Conservation (phyloP, 2,888 invertebrate genomes). For the Metallyticus violacea region DNA sequence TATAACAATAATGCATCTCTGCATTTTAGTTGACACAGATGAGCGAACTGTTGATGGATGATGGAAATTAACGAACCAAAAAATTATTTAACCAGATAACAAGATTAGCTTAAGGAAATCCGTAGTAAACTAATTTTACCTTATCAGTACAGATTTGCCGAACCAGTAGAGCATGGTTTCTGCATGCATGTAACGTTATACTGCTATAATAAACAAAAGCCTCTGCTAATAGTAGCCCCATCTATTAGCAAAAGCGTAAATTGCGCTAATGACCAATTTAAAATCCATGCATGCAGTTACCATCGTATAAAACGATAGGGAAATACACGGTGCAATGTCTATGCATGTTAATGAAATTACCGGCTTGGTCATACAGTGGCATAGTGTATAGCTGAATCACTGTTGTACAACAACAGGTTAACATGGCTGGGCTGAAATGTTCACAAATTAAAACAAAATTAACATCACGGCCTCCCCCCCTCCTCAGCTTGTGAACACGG, state of each 20-base stretch:
- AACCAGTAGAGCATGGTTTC: neutral
- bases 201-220: neutral
- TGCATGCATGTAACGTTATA: neutral
- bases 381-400: neutral
- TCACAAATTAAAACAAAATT: slow-evolving; percentile 3
- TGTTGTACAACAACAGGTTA: neutral
- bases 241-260: slow-evolving; percentile 10
- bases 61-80: neutral
- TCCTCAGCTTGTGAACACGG: too few species aligned
- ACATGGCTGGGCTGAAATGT: neutral
- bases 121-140: neutral
- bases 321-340: neutral
- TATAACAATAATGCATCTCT: too few species aligned
- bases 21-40: too few species aligned
- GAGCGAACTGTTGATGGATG: neutral
- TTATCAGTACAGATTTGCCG: neutral
- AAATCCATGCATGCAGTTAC: neutral
- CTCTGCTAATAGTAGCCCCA: neutral
- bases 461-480: neutral
- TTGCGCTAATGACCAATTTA: slow-evolving; percentile 7
- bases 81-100: neutral
- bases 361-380: neutral
- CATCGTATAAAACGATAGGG: neutral
- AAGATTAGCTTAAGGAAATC: neutral
- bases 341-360: slow-evolving; percentile 1